A percentile compares a stretch with the other conserved stretches of the same genome.
These are phyloP conservation scores for Cylas formicarius DNA, from an alignment of 1,140 invertebrate species.

Conservation along the genomic window DNA sequence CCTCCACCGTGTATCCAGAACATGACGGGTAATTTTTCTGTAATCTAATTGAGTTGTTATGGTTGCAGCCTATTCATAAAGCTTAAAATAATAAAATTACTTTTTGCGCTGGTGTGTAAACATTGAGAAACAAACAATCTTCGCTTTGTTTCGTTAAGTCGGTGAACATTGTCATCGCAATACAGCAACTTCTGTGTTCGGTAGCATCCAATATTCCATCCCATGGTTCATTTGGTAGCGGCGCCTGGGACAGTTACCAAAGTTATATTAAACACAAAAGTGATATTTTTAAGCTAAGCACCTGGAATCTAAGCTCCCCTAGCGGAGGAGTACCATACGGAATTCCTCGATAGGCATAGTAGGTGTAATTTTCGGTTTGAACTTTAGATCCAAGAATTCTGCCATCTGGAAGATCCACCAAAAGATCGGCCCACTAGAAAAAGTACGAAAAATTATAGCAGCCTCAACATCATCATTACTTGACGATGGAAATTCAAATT, in stretches of 20 bases:
- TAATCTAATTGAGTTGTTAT: too few relatives aligned
- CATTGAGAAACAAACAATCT: slow-evolving; percentile 13
- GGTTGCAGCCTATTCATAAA: too few relatives aligned
- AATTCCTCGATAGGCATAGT: slow-evolving; percentile 13
- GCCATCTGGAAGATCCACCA: too few relatives aligned
- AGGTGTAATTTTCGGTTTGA: slow-evolving; percentile 3
- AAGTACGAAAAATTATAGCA: too few relatives aligned
- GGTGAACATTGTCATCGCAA: too few relatives aligned
- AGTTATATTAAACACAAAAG: background rate
- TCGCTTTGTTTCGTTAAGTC: slow-evolving; percentile 9
- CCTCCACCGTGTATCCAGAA: too few relatives aligned
- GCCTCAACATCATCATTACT: too few relatives aligned
- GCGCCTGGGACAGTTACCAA: slow-evolving; percentile 4
- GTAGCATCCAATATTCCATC: slow-evolving; percentile 10
- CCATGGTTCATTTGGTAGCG: slow-evolving; percentile 12
- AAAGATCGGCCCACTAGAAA: too few relatives aligned
- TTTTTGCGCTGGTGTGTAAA: slow-evolving; percentile 12
- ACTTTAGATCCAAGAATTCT: slow-evolving; percentile 2
- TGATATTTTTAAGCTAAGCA: background rate
- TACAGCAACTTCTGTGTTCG: slow-evolving; percentile 1
- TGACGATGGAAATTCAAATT: too few relatives aligned
- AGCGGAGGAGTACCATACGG: slow-evolving; percentile 14
- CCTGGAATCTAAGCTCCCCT: slow-evolving; percentile 10
- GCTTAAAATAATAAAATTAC: too few relatives aligned
- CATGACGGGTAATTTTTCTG: too few relatives aligned